phyloP scores from a whole-genome alignment of 2,888 invertebrate genomes.

The Furcula furcula region DNA sequence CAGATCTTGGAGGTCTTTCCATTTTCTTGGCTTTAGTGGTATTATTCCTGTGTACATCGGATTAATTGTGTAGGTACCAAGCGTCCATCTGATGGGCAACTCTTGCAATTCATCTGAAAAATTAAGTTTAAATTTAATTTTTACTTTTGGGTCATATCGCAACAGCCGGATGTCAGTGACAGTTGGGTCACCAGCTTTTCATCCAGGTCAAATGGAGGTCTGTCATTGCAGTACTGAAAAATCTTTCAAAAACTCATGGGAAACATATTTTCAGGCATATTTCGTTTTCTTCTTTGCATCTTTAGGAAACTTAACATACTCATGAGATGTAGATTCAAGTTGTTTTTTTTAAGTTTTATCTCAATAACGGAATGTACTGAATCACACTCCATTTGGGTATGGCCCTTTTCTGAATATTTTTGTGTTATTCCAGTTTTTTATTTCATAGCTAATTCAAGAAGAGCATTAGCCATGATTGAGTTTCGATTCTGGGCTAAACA shows the following conservation, averaged over 20 bases:
- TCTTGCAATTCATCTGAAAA: no score
- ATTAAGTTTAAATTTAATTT: no score
- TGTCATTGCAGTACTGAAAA: constrained; percentile 3
- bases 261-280: no score
- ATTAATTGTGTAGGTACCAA: no score
- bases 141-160: no score
- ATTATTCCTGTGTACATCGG: no score
- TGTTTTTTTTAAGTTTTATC: constrained; percentile 6
- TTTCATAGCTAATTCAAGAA: constrained; percentile 6
- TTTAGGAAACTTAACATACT: no score
- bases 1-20: no score
- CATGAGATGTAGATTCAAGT: constrained; percentile 5
- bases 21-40: no score
- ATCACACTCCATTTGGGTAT: constrained; percentile 14
- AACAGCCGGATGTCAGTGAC: constrained; percentile 12
- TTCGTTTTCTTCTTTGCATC: no score
- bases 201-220: constrained; percentile 15
- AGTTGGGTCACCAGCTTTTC: constrained; percentile 13
- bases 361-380: constrained; percentile 10
- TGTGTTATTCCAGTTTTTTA: constrained; percentile 8
- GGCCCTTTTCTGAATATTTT: constrained; percentile 10
- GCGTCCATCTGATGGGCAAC: no score
- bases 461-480: constrained; percentile 8
- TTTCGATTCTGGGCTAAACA: constrained; percentile 11
- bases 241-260: no score